Evolutionary conservation across 2,113 vertebrate genomes (phyloP).

Genomic region (Megaptera novaeangliae): DNA sequence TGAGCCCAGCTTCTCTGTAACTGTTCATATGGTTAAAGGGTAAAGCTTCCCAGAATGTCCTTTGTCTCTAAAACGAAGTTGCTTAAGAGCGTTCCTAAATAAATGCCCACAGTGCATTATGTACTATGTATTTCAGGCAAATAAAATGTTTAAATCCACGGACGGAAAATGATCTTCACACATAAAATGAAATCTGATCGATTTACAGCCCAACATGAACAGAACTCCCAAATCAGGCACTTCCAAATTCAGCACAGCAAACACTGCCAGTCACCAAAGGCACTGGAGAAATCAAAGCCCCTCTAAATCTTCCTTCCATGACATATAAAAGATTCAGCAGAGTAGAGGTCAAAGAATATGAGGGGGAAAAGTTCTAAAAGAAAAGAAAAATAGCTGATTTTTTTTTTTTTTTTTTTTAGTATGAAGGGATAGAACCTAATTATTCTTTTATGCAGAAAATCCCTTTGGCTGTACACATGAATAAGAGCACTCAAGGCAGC

Average conservation of each 20-base stretch:
- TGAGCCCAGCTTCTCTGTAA: background rate
- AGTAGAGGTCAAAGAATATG: constrained; percentile 59
- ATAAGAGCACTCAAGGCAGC: constrained; percentile 65
- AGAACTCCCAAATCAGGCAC: constrained; percentile 55
- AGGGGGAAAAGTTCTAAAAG: constrained; percentile 15
- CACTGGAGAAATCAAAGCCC: constrained; percentile 57
- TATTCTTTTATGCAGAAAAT: constrained; percentile 74
- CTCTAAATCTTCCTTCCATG: constrained; percentile 60
- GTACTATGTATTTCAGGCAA: constrained; percentile 42
- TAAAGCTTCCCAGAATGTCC: background rate
- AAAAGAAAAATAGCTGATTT: constrained; percentile 61
- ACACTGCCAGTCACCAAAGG: constrained; percentile 51
- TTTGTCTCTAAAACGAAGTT: constrained; percentile 38
- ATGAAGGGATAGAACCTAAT: constrained; percentile 61
- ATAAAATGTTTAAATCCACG: constrained; percentile 49
- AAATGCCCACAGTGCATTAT: constrained; percentile 3
- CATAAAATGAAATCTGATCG: constrained; percentile 62
- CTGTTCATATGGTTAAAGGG: background rate
- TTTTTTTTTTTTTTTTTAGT: background rate
- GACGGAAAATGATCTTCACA: constrained; percentile 62
- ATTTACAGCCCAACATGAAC: constrained; percentile 47
- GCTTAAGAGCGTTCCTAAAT: constrained; percentile 13
- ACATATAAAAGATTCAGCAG: constrained; percentile 67
- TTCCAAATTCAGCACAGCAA: constrained; percentile 62
- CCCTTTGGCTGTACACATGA: constrained; percentile 67